Evolutionary conservation across 1,140 invertebrate species (phyloP).

Genomic region (Pararge aegeria): DNA sequence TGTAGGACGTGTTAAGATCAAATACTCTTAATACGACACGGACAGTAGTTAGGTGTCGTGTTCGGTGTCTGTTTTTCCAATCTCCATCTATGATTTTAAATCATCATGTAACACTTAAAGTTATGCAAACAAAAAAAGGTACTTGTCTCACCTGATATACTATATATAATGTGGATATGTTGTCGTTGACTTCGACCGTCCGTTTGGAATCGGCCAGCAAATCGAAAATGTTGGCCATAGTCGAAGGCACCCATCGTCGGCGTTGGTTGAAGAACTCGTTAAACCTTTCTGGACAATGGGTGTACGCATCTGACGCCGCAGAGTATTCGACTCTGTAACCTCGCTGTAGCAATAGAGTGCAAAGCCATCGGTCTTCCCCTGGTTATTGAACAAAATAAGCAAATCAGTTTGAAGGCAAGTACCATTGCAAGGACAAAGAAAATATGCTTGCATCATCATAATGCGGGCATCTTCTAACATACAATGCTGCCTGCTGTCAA

Average conservation of each 20-base stretch:
- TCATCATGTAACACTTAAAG: no score
- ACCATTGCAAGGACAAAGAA: no score
- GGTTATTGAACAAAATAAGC: not conserved
- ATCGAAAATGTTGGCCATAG: constrained; percentile 98
- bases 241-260: constrained; percentile 97
- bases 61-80: no score
- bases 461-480: no score
- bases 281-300: constrained; percentile 97
- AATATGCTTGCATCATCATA: no score
- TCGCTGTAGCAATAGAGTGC: constrained; percentile 94
- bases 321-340: constrained; percentile 99
- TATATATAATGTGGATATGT: constrained; percentile 97
- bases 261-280: constrained; percentile 98
- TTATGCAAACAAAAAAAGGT: not conserved
- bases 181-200: constrained; percentile 96
- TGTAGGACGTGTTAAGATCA: no score
- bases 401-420: not conserved
- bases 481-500: no score
- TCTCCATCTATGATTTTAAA: no score
- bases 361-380: constrained; percentile 97
- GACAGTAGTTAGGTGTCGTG: no score
- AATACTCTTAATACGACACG: no score
- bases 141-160: constrained; percentile 87
- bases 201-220: constrained; percentile 92
- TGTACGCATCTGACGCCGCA: constrained; percentile 98